Conservation (phyloP, 2,113 vertebrate genomes). For the Hirundichthys speculiger region DNA sequence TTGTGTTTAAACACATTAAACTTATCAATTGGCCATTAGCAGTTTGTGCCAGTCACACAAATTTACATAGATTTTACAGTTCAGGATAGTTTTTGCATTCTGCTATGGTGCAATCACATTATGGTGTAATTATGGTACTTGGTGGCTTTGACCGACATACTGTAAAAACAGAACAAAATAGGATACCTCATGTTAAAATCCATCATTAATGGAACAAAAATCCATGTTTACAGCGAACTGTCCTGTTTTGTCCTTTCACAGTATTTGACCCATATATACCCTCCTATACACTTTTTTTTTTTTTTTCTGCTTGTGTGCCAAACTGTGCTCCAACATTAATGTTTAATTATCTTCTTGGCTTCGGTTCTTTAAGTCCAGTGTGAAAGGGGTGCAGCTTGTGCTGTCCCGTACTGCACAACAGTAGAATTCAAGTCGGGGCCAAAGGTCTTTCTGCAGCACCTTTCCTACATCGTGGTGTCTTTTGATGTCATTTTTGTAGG, state of each 20-base stretch:
- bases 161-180: not conserved
- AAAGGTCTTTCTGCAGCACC: conserved; percentile 49
- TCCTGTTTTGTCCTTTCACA: no score
- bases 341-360: not conserved
- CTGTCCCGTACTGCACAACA: conserved; percentile 18
- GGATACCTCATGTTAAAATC: no score
- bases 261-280: no score
- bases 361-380: conserved; percentile 2
- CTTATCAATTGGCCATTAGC: no score
- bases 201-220: no score
- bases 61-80: not conserved
- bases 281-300: no score
- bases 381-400: conserved; percentile 27
- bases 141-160: not conserved
- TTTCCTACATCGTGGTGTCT: conserved; percentile 39
- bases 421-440: conserved; percentile 34
- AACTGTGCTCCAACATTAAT: not conserved
- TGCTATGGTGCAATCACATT: conserved; percentile 1
- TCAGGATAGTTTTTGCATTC: not conserved
- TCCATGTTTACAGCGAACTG: no score
- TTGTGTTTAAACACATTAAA: no score
- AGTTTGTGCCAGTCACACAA: no score
- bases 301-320: not conserved
- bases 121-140: not conserved
- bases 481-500: conserved; percentile 40